Evolutionary conservation across 2,888 invertebrate genomes (phyloP), one percentile per base, ranked within the genome.

Genomic region (Pammene aurita): DNA sequence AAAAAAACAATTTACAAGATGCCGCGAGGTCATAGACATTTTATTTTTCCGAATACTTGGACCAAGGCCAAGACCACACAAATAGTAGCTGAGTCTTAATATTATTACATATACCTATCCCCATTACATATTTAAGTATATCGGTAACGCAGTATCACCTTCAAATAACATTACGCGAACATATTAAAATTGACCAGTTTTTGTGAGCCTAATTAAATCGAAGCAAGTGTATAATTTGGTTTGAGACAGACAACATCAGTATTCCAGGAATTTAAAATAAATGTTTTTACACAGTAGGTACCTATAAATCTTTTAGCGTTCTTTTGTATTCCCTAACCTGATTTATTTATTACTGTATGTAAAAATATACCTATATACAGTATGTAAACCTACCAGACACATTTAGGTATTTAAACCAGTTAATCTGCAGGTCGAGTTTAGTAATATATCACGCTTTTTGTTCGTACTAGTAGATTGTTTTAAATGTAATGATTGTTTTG

Each of bases 81-180:
- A 68, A 62, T 66, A 65, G 26, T 35, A 64, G 44, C 58, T 7
- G 38, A 35, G 26, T 42, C 11, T 50, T 44, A 13, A 42, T 16
- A 62, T 57, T 50, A 56, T 64, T n/a, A n/a, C n/a, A 64, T 14
- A 4, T 26, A 26, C 26, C 38, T 55, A 63, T 34, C 44, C 34
- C 34, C 34, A 42, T 58, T 34, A 68, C 44, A 34, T n/a, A 35
- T 64, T 63, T 14, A 38, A 57, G 57, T 72, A 72, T 69, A 72
- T 69, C 63, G 55, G 71, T 74, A 81, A 83, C 84, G 85, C 84
- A 62, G 71, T 74, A 81, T 83, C 84, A 86, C 86, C 88, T 87
- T 85, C 80, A 85, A 81, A 79, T 78, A 82, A 83, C 83, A 81
- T 84, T 83, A 72, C 75, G 42, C 69, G 60, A 38, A 64, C 42